Conservation (phyloP, 30 jellyfish, hydroid and myxozoan species). For the Hydractinia symbiolongicarpus region DNA sequence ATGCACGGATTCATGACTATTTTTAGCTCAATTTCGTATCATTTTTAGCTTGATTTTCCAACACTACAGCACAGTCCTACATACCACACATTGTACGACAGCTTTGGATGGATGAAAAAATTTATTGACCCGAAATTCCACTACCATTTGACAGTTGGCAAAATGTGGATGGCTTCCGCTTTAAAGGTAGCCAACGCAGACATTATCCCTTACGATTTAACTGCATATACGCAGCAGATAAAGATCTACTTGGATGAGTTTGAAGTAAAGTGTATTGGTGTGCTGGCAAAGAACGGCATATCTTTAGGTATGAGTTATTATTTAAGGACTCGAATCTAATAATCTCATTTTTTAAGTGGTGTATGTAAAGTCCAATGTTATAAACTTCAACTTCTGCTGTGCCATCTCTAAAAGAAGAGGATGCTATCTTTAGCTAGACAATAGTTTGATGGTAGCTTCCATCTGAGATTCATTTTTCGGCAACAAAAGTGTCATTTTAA, state of each 20-base stretch:
- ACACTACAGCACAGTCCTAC: conserved; percentile 45
- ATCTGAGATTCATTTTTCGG: no score
- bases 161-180: conserved; percentile 72
- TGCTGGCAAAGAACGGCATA: conserved; percentile 42
- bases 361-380: no score
- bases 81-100: conserved; percentile 89
- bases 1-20: no score
- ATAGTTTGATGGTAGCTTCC: no score
- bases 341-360: no score
- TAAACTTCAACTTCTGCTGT: no score
- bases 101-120: conserved; percentile 73
- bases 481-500: no score
- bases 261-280: conserved; percentile 37
- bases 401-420: no score
- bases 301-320: conserved; percentile 45
- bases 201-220: conserved; percentile 58
- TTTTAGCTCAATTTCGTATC: no score
- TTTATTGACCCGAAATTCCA: conserved; percentile 76
- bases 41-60: conserved; percentile 26
- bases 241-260: conserved; percentile 39
- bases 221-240: conserved; percentile 51
- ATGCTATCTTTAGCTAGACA: no score
- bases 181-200: conserved; percentile 66
- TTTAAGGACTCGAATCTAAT: no score
- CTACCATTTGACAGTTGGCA: conserved; percentile 67